phyloP scores from a whole-genome alignment of 2,888 invertebrate genomes.

The Anorthoa munda region DNA sequence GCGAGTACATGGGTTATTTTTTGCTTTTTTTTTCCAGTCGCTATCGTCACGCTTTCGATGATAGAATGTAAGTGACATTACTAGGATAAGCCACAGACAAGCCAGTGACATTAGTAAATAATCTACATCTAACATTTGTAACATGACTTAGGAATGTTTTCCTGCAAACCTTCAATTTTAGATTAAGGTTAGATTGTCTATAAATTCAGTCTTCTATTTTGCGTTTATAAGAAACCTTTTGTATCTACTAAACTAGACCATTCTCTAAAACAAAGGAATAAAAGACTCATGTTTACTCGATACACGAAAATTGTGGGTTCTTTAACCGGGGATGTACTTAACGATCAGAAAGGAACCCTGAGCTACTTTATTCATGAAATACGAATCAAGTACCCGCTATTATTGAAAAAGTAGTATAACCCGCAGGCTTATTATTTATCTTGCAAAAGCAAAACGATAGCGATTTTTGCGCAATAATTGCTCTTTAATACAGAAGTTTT shows the following conservation, averaged over 20 bases:
- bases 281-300: neutral
- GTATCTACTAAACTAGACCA: neutral
- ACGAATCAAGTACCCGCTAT: neutral
- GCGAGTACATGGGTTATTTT: too few species aligned
- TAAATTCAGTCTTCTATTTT: constrained; percentile 13
- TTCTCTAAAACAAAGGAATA: neutral
- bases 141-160: neutral
- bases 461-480: too few species aligned
- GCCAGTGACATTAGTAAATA: too few species aligned
- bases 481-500: too few species aligned
- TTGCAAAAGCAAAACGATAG: too few species aligned
- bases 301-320: neutral
- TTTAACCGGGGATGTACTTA: neutral
- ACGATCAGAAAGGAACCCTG: neutral
- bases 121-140: too few species aligned
- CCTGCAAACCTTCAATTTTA: neutral
- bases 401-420: neutral
- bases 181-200: constrained; percentile 7
- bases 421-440: too few species aligned
- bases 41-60: too few species aligned
- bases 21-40: too few species aligned
- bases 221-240: constrained; percentile 20
- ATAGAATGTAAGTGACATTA: too few species aligned
- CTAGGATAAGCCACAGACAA: too few species aligned
- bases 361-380: neutral